phyloP scores from a whole-genome alignment of 2,113 vertebrate species.

The Tragulus kanchil region DNA sequence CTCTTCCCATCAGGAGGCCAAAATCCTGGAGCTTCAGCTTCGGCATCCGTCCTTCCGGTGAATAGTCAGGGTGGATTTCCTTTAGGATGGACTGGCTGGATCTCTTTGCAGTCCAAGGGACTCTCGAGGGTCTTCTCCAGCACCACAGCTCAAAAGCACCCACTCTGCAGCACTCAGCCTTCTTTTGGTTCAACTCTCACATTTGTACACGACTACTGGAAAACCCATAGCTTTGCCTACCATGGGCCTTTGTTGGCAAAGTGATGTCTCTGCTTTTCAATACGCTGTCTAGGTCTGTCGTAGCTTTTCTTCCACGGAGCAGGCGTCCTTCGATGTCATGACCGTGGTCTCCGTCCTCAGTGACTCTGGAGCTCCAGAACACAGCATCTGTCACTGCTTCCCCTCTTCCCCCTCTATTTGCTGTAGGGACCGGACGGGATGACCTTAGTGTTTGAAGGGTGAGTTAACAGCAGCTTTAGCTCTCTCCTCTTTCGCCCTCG shows the following conservation, averaged over 20 bases:
- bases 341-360: not conserved
- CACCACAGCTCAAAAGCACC: not conserved
- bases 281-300: not conserved
- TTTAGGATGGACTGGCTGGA: not conserved
- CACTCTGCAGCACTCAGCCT: not conserved
- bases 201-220: not conserved
- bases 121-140: not conserved
- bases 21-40: not conserved
- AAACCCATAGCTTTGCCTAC: not conserved
- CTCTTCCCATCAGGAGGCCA: not conserved
- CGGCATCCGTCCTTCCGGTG: not conserved
- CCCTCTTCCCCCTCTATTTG: not conserved
- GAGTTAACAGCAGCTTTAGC: not conserved
- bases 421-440: not conserved
- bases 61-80: not conserved
- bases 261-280: not conserved
- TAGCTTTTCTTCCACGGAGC: not conserved
- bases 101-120: not conserved
- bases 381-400: not conserved
- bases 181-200: not conserved
- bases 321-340: not conserved
- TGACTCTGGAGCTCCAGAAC: not conserved
- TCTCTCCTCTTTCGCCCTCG: not conserved
- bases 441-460: not conserved
- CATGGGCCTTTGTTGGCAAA: not conserved